These are phyloP conservation scores for Chloroceryle amazona DNA, from an alignment of 2,797 vertebrate species.

Conservation along the genomic window DNA sequence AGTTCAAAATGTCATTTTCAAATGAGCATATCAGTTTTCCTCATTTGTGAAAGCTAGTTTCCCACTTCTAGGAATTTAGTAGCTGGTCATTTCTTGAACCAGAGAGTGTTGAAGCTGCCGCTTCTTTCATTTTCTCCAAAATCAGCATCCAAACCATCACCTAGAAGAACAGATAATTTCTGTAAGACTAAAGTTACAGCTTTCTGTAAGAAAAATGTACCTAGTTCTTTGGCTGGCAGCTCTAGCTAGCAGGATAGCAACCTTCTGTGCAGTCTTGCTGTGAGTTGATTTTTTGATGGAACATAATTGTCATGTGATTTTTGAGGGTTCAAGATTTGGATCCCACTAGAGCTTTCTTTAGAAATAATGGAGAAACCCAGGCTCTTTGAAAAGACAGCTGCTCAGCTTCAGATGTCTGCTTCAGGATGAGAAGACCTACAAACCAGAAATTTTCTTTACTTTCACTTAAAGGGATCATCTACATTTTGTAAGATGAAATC, in stretches of 20 bases:
- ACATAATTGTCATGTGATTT: background rate
- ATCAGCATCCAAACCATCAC: background rate
- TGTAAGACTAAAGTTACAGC: background rate
- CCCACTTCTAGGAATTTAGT: background rate
- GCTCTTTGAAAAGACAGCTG: background rate
- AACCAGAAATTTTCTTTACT: background rate
- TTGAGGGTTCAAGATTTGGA: background rate
- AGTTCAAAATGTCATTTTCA: background rate
- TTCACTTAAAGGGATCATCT: background rate
- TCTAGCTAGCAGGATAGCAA: background rate
- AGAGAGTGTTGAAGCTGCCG: background rate
- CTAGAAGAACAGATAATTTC: background rate
- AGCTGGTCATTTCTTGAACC: background rate
- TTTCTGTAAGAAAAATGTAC: background rate
- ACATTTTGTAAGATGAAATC: background rate
- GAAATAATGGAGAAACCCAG: background rate
- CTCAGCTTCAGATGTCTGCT: background rate
- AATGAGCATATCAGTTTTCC: background rate
- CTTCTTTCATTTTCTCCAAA: background rate
- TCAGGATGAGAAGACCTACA: background rate
- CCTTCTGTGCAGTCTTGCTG: background rate
- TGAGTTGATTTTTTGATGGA: background rate
- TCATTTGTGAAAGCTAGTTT: background rate
- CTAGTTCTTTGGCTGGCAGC: background rate
- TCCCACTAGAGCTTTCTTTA: background rate